phyloP scores from a whole-genome alignment of 2,113 vertebrate genomes.

The Periophthalmus modestus region DNA sequence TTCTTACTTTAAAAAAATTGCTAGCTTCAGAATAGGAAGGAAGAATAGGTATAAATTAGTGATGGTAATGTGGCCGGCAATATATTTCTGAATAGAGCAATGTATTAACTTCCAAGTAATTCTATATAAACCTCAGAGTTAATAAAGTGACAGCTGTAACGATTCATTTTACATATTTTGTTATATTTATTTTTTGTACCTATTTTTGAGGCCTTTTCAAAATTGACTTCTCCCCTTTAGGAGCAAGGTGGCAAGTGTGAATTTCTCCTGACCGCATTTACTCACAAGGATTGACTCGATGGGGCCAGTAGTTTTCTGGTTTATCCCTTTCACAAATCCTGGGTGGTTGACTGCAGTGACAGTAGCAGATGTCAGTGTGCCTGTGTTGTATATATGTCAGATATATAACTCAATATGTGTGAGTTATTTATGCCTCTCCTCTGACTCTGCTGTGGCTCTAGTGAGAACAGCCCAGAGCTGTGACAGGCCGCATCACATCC shows the following conservation, averaged over 20 bases:
- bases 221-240: not conserved
- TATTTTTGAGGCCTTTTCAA: too few species aligned
- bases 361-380: constrained; percentile 18
- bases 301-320: constrained; percentile 1
- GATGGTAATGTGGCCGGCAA: too few species aligned
- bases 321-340: constrained; percentile 27
- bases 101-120: too few species aligned
- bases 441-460: constrained; percentile 35
- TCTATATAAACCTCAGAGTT: too few species aligned
- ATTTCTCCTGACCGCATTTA: constrained; percentile 1
- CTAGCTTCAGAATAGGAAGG: too few species aligned
- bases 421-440: constrained; percentile 51
- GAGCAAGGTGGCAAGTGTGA: not conserved
- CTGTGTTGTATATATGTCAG: constrained; percentile 24
- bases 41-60: too few species aligned
- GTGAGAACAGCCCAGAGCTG: constrained; percentile 43
- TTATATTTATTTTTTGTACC: not conserved
- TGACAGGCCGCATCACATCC: constrained; percentile 36
- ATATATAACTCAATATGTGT: constrained; percentile 41
- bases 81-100: too few species aligned
- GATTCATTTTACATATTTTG: not conserved
- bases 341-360: constrained; percentile 17
- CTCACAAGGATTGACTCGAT: constrained; percentile 2
- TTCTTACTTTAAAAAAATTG: too few species aligned
- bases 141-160: too few species aligned